Percentiles rank a stretch among this genome's conserved stretches.
These are phyloP conservation scores for Isurus oxyrinchus DNA, from an alignment of 2,113 vertebrate genomes.

Conservation along the genomic window DNA sequence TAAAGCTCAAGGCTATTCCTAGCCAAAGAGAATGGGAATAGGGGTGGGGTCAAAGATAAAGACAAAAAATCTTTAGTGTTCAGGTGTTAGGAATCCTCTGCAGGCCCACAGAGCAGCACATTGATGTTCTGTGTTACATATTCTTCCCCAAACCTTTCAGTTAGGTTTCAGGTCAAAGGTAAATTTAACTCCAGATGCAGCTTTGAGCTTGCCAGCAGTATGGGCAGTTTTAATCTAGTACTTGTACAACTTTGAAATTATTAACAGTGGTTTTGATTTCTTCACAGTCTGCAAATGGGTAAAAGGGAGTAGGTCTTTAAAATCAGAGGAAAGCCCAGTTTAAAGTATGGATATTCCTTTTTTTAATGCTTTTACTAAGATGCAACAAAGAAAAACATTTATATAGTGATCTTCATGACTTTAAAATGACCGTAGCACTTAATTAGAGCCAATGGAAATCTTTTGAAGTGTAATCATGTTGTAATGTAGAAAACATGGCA, in stretches of 20 bases:
- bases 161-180: not conserved
- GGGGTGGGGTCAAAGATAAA: not conserved
- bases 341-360: not conserved
- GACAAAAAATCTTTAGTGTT: not conserved
- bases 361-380: too few species aligned
- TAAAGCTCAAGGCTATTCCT: too few species aligned
- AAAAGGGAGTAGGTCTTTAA: not conserved
- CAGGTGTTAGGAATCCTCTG: not conserved
- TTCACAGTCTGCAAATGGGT: not conserved
- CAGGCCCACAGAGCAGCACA: not conserved
- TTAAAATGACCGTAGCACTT: too few species aligned
- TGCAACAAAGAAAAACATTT: not conserved
- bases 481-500: not conserved
- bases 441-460: too few species aligned
- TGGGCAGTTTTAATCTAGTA: too few species aligned
- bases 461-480: not conserved
- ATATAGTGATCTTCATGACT: too few species aligned
- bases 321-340: not conserved
- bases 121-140: not conserved
- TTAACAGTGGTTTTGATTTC: not conserved
- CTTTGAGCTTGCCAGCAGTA: too few species aligned
- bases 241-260: not conserved
- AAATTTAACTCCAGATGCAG: not conserved
- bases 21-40: too few species aligned
- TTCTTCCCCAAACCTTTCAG: not conserved